A percentile compares a stretch with the other conserved stretches of the same genome.
phyloP scores from a whole-genome alignment of 2,888 invertebrate genomes.

The Pinctada fucata region DNA sequence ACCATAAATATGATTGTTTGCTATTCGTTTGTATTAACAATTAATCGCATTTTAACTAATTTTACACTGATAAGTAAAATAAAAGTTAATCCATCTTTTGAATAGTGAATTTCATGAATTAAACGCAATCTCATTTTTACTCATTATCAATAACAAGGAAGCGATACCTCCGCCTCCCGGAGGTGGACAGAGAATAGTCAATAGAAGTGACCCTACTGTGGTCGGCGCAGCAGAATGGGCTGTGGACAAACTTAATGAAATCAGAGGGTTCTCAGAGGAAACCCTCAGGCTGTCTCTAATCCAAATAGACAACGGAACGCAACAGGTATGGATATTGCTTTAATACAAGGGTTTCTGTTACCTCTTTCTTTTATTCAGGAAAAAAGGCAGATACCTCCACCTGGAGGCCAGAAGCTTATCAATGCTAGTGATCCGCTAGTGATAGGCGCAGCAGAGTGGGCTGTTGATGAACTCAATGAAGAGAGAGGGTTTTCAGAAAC shows the following conservation, averaged over 20 bases:
- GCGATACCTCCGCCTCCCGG: not conserved
- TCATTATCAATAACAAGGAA: no score
- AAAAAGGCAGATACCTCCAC: not conserved
- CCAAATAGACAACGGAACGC: conserved; percentile 9
- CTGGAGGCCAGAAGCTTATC: conserved; percentile 20
- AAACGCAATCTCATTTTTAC: no score
- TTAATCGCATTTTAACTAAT: no score
- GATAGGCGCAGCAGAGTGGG: conserved; percentile 1
- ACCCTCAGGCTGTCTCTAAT: conserved; percentile 1
- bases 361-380: no score
- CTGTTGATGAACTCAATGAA: conserved; percentile 8
- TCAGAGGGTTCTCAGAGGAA: conserved; percentile 7
- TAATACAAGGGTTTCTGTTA: no score
- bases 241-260: conserved; percentile 6
- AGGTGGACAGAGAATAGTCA: conserved; percentile 21
- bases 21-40: no score
- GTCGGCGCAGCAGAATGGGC: conserved; percentile 1
- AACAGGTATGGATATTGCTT: conserved; percentile 6
- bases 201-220: conserved; percentile 6
- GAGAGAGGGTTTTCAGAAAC: conserved; percentile 7
- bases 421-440: conserved; percentile 12
- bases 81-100: no score
- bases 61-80: no score
- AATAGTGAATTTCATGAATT: no score
- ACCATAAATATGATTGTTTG: no score